Percentiles rank a stretch among this genome's conserved stretches.
Conservation (phyloP, 2,113 vertebrate genomes). For the Oncorhynchus clarkii region DNA sequence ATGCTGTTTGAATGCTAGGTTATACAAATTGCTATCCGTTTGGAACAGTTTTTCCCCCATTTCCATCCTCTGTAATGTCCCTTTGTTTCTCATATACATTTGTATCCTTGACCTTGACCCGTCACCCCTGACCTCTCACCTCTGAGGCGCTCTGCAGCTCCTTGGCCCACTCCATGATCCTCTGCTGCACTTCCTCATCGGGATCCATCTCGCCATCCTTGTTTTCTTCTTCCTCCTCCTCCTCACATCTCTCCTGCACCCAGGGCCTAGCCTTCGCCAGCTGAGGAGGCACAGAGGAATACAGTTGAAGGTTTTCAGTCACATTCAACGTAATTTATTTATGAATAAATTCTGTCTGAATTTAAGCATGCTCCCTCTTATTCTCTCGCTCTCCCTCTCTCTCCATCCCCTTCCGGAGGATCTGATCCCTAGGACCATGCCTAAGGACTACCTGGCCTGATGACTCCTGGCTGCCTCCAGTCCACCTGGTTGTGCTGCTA, state of each 20-base stretch:
- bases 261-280: constrained; percentile 34
- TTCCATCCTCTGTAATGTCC: not conserved
- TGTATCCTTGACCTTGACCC: not conserved
- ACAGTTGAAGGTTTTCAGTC: not conserved
- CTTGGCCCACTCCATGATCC: constrained; percentile 73
- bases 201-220: constrained; percentile 13
- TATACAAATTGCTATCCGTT: no score
- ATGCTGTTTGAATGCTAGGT: no score
- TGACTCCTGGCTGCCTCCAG: no score
- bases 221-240: constrained; percentile 7
- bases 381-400: no score
- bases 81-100: not conserved
- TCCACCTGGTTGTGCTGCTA: no score
- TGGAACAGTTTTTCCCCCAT: no score
- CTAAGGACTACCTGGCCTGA: no score
- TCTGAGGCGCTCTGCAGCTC: constrained; percentile 67
- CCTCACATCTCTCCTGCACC: constrained; percentile 23
- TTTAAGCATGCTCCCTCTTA: no score
- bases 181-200: constrained; percentile 44
- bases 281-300: constrained; percentile 9
- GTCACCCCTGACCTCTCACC: constrained; percentile 62
- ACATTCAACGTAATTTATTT: not conserved
- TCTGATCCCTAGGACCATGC: no score
- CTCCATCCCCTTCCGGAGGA: no score
- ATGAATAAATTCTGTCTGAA: no score